A percentile compares a stretch with the other conserved stretches of the same genome.
Conservation (phyloP, 2,797 vertebrate genomes). For the Valencia hispanica region DNA sequence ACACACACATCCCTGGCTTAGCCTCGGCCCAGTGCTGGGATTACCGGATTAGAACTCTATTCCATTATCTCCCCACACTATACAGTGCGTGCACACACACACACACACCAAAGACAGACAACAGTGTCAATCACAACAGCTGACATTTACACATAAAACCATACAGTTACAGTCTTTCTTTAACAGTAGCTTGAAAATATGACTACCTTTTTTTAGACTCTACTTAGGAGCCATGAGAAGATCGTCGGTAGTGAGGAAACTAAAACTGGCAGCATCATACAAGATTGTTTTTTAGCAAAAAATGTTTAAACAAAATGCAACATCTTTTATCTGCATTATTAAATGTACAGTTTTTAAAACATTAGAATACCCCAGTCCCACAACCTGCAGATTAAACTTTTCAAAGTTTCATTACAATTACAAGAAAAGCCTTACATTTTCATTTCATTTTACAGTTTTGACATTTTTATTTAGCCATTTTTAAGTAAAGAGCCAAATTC, state of each 20-base stretch:
- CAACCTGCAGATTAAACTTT: neutral
- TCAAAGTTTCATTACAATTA: neutral
- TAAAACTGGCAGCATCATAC: neutral
- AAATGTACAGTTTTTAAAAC: neutral
- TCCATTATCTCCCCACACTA: slow-evolving; percentile 83
- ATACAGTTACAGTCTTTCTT: slow-evolving; percentile 39
- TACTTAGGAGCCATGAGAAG: neutral
- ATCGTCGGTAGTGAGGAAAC: neutral
- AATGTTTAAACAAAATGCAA: neutral
- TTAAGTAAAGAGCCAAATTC: no score
- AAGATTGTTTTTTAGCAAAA: neutral
- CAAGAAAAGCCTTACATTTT: neutral
- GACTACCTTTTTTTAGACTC: neutral
- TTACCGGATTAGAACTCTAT: slow-evolving; percentile 85
- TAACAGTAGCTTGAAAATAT: neutral
- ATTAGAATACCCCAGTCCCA: neutral
- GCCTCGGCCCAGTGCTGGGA: slow-evolving; percentile 82
- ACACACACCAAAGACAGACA: slow-evolving; percentile 53
- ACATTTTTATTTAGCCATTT: neutral
- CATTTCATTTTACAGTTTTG: neutral
- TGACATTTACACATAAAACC: slow-evolving; percentile 58
- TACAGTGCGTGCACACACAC: slow-evolving; percentile 40
- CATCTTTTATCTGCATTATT: neutral
- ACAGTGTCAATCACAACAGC: slow-evolving; percentile 66
- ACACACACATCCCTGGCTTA: slow-evolving; percentile 84